A percentile compares a stretch with the other conserved stretches of the same genome.
phyloP scores from a whole-genome alignment of 2,113 vertebrate species.

The Lycaon pictus region DNA sequence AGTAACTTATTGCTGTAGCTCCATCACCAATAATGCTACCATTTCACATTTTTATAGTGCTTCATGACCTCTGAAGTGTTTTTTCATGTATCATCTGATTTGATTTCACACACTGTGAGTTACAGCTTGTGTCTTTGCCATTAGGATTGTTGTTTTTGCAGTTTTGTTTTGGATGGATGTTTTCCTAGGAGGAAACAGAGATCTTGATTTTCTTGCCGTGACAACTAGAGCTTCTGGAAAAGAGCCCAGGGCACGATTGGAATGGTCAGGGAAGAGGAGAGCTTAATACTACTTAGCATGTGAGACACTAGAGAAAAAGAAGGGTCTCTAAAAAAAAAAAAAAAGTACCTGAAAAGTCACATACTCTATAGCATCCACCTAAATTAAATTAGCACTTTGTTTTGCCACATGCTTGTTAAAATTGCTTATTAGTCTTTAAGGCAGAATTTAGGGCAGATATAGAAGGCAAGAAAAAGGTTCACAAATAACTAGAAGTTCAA shows the following conservation, averaged over 20 bases:
- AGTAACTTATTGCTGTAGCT: background rate
- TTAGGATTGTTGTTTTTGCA: background rate
- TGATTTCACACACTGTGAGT: background rate
- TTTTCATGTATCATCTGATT: background rate
- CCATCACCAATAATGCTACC: background rate
- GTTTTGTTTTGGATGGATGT: background rate
- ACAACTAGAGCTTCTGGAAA: background rate
- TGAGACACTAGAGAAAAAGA: background rate
- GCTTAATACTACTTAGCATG: background rate
- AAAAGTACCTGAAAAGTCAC: background rate
- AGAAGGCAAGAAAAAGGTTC: background rate
- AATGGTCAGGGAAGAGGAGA: background rate
- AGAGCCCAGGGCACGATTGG: background rate
- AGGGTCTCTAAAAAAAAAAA: background rate
- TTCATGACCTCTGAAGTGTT: background rate
- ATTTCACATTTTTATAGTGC: background rate
- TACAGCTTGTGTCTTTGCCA: background rate
- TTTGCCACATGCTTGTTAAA: background rate
- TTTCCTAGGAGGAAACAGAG: background rate
- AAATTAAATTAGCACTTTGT: background rate
- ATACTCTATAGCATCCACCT: background rate
- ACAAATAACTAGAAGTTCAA: background rate
- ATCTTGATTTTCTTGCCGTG: background rate
- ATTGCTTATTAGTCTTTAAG: background rate
- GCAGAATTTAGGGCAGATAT: background rate